phyloP scores from a whole-genome alignment of 53 echinoderm and acorn worm species.

The Actinopyga echinites region DNA sequence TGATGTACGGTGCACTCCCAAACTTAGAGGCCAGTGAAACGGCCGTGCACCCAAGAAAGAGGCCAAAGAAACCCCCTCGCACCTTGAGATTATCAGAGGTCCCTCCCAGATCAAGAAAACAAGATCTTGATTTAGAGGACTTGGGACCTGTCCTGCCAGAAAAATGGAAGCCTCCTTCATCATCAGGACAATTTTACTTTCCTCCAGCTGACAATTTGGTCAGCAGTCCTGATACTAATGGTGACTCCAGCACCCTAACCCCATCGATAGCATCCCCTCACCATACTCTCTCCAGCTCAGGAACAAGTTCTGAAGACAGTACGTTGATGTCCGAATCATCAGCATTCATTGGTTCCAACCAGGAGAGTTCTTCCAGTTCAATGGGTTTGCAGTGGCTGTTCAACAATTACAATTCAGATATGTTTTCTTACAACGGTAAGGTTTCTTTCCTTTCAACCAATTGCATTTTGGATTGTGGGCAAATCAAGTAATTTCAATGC shows the following conservation, averaged over 20 bases:
- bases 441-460: not conserved
- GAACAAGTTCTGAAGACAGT: constrained; percentile 79
- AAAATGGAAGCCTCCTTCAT: not conserved
- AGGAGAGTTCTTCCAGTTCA: constrained; percentile 80
- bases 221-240: constrained; percentile 62
- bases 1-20: not conserved
- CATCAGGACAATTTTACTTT: constrained; percentile 17
- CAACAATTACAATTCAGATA: constrained; percentile 33
- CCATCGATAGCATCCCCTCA: constrained; percentile 55
- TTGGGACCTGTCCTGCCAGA: constrained; percentile 27
- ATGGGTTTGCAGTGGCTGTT: constrained; percentile 93
- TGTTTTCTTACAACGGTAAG: constrained; percentile 10
- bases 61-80: constrained; percentile 30
- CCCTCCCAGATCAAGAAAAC: not conserved
- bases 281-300: constrained; percentile 52
- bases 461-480: too few species aligned
- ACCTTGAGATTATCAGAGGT: not conserved
- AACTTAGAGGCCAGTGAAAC: constrained; percentile 13
- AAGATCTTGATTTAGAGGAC: not conserved
- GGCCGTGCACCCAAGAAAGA: not conserved
- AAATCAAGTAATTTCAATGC: too few species aligned
- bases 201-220: constrained; percentile 33
- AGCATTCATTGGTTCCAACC: constrained; percentile 83
- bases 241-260: constrained; percentile 81
- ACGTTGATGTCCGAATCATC: constrained; percentile 83